phyloP scores from a whole-genome alignment of 2,797 vertebrate genomes.

The Rhynchotus rufescens region DNA sequence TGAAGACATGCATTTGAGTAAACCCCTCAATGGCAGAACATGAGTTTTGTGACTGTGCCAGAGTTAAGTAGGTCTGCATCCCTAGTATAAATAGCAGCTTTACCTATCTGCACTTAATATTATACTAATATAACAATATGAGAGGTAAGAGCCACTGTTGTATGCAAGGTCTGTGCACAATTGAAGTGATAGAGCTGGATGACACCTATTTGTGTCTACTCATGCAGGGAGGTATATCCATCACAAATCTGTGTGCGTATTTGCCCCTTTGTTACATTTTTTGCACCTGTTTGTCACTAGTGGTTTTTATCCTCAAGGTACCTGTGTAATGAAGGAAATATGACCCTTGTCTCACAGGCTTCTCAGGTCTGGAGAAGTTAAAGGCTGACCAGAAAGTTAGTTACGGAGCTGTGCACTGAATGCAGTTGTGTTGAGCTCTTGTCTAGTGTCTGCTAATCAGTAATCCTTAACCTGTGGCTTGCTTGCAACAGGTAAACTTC shows the following conservation, averaged over 20 bases:
- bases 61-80: neutral
- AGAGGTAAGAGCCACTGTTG: neutral
- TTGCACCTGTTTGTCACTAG: neutral
- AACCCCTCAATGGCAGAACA: neutral
- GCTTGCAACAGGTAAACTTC: neutral
- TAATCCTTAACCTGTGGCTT: neutral
- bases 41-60: conserved; percentile 34
- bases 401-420: neutral
- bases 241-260: neutral
- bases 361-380: neutral
- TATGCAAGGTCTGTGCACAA: neutral
- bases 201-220: neutral
- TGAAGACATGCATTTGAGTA: neutral
- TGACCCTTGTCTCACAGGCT: rapidly evolving
- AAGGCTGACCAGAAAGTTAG: neutral
- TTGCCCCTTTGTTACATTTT: neutral
- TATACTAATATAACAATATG: neutral
- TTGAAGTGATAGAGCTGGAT: neutral
- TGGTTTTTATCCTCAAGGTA: neutral
- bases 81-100: neutral
- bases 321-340: rapidly evolving
- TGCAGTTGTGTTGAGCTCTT: neutral
- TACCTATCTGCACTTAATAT: neutral
- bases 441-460: neutral
- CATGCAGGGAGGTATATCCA: neutral